These are phyloP conservation scores for Machimus atricapillus DNA, from an alignment of 2,888 invertebrate genomes.

Conservation along the genomic window DNA sequence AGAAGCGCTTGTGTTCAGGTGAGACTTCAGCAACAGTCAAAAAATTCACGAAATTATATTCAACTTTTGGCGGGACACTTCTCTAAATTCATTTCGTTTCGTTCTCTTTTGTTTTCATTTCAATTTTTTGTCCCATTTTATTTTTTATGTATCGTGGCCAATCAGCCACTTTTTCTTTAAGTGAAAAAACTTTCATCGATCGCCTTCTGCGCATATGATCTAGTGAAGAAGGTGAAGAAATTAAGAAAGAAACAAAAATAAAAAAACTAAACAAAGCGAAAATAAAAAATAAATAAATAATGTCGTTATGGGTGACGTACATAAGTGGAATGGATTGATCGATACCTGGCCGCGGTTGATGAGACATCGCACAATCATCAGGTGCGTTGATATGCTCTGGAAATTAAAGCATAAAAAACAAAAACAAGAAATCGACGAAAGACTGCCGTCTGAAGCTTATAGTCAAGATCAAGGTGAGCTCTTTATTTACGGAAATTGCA, in stretches of 20 bases:
- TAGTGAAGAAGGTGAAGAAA: neutral
- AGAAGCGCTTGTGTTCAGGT: neutral
- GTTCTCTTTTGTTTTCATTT: neutral
- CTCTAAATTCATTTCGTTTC: neutral
- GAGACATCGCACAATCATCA: neutral
- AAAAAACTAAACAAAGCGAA: neutral
- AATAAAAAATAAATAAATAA: neutral
- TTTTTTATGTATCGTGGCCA: neutral
- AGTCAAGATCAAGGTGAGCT: constrained; percentile 20
- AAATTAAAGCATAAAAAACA: neutral
- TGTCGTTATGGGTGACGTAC: neutral
- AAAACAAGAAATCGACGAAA: neutral
- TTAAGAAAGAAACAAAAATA: neutral
- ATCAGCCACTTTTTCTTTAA: constrained; percentile 13
- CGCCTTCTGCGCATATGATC: neutral
- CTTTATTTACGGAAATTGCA: neutral
- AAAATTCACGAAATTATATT: constrained; percentile 8
- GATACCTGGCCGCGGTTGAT: neutral
- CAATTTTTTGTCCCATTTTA: neutral
- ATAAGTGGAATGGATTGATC: neutral
- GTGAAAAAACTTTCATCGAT: constrained; percentile 19
- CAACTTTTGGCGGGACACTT: constrained; percentile 18
- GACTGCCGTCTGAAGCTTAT: neutral
- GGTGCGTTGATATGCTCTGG: neutral
- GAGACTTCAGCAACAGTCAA: neutral